Percentiles rank a stretch among this genome's conserved stretches.
These are phyloP conservation scores for Aphelenchoides bicaudatus DNA, from an alignment of 2,888 invertebrate genomes.

Conservation along the genomic window DNA sequence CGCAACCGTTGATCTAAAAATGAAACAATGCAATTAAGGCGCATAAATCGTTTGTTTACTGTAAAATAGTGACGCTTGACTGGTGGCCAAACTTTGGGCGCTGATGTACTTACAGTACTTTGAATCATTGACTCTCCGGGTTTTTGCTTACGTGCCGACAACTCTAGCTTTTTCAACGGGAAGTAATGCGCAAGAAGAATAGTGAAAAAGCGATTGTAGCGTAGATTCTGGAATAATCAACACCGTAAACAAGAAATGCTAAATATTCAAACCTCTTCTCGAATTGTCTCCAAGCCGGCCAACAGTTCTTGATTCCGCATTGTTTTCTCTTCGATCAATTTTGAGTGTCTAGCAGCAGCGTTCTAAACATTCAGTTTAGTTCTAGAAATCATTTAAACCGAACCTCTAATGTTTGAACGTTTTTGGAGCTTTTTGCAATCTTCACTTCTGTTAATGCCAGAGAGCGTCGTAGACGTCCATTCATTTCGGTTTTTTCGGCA, in stretches of 20 bases:
- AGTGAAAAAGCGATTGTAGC: conserved; percentile 12
- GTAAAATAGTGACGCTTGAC: conserved; percentile 21
- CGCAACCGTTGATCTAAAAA: conserved; percentile 20
- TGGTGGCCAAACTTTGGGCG: conserved; percentile 15
- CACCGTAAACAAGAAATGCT: not conserved
- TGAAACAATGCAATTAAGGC: not conserved
- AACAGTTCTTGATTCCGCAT: conserved; percentile 1
- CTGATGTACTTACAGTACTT: not conserved
- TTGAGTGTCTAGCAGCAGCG: conserved; percentile 1
- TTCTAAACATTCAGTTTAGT: not conserved
- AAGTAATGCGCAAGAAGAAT: conserved; percentile 14
- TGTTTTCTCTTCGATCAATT: not conserved
- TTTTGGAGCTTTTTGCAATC: conserved; percentile 7
- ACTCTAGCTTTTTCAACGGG: conserved; percentile 9
- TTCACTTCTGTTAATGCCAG: not conserved
- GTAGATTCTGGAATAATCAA: conserved; percentile 8
- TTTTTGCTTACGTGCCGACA: not conserved
- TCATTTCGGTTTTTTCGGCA: not conserved
- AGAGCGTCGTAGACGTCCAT: not conserved
- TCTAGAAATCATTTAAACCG: not conserved
- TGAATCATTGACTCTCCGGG: not conserved
- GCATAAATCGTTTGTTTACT: not conserved
- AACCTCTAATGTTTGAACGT: conserved; percentile 11
- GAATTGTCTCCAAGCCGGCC: not conserved
- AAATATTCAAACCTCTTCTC: conserved; percentile 9